These are phyloP conservation scores for Ammodramus savannarum DNA, from an alignment of 2,113 vertebrate genomes.

Conservation along the genomic window DNA sequence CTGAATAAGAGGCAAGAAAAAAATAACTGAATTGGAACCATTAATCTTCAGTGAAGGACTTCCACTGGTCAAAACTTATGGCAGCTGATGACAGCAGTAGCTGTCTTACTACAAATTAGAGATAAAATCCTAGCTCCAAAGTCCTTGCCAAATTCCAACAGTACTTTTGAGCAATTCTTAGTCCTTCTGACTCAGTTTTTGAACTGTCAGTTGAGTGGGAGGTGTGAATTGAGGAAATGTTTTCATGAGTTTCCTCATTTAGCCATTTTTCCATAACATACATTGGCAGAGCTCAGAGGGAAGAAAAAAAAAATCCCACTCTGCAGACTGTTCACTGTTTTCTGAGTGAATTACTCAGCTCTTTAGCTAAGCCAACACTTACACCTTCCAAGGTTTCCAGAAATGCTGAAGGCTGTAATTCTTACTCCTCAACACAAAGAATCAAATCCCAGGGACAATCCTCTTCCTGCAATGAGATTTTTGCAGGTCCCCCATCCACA, in stretches of 20 bases:
- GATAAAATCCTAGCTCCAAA: conserved; percentile 11
- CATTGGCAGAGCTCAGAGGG: conserved; percentile 26
- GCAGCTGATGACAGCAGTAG: conserved; percentile 10
- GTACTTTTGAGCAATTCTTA: conserved; percentile 60
- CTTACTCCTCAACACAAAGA: background rate
- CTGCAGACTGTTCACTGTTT: conserved; percentile 45
- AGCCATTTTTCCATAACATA: conserved; percentile 59
- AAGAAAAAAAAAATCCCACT: background rate
- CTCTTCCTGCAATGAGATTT: background rate
- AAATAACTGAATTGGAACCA: background rate
- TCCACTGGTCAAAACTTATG: background rate
- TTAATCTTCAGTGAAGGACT: background rate
- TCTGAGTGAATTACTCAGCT: conserved; percentile 57
- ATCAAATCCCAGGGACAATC: background rate
- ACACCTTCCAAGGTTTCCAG: conserved; percentile 31
- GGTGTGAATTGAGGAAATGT: conserved; percentile 64
- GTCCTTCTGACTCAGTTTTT: conserved; percentile 62
- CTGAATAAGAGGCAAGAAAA: background rate
- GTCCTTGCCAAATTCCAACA: conserved; percentile 28
- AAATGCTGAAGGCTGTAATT: conserved; percentile 48
- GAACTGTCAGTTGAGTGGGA: conserved; percentile 64
- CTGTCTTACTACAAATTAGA: background rate
- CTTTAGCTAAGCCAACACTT: conserved; percentile 29
- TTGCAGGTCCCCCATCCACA: background rate
- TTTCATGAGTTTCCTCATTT: conserved; percentile 62